phyloP scores from a whole-genome alignment of 2,113 vertebrate species.

The Brachionichthys hirsutus region DNA sequence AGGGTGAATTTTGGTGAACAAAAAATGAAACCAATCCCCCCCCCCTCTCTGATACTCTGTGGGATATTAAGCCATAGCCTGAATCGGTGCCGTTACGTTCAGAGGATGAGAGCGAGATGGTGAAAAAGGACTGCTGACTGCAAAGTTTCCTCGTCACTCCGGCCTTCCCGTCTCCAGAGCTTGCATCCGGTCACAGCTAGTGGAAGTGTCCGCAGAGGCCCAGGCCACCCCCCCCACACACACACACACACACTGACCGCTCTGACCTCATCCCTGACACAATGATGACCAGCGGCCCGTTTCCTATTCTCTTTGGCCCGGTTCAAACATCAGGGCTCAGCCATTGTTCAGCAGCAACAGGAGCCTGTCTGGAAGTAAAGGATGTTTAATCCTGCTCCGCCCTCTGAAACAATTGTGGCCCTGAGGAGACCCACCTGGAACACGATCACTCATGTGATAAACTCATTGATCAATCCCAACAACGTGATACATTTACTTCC shows the following conservation, averaged over 20 bases:
- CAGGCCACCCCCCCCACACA: neutral
- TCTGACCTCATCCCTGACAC: slow-evolving; percentile 52
- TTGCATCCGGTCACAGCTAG: slow-evolving; percentile 52
- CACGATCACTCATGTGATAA: too few relatives aligned
- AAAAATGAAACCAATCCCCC: too few relatives aligned
- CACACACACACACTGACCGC: slow-evolving; percentile 3
- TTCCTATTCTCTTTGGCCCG: slow-evolving; percentile 33
- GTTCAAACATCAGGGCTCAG: slow-evolving; percentile 28
- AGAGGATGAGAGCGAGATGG: slow-evolving; percentile 9
- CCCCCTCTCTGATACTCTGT: too few relatives aligned
- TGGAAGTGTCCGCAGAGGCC: slow-evolving; percentile 55
- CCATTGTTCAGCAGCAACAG: slow-evolving; percentile 19
- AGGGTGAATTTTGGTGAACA: too few relatives aligned
- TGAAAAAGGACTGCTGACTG: slow-evolving; percentile 49
- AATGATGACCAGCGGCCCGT: slow-evolving; percentile 39
- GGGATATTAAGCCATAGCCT: neutral
- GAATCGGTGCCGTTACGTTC: neutral
- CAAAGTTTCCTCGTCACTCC: slow-evolving; percentile 32
- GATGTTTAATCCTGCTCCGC: too few relatives aligned
- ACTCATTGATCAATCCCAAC: too few relatives aligned
- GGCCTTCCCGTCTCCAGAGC: slow-evolving; percentile 54
- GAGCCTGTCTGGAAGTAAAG: neutral
- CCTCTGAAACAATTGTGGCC: too few relatives aligned
- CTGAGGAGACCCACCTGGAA: too few relatives aligned
- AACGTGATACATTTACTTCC: too few relatives aligned